Evolutionary conservation across 2,888 invertebrate genomes (phyloP).

Genomic region (Scaptomyza flava): DNA sequence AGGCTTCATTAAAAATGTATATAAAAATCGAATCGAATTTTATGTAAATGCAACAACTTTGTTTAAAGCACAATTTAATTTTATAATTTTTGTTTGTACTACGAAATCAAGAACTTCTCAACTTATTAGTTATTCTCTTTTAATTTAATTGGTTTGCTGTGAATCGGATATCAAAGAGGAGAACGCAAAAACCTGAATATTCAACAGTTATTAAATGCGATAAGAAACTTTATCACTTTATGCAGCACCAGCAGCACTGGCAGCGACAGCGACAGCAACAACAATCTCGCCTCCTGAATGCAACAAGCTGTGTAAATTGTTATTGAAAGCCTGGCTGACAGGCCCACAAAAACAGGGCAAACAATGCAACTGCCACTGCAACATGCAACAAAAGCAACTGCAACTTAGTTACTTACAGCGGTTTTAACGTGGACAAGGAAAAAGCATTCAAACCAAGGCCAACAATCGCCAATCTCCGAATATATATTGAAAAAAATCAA

Average conservation of each 20-base stretch:
- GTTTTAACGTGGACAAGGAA: constrained; percentile 64
- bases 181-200: constrained; percentile 50
- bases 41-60: constrained; percentile 8
- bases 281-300: constrained; percentile 9
- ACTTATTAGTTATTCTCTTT: constrained; percentile 53
- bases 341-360: constrained; percentile 23
- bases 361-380: constrained; percentile 41
- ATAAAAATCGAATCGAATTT: constrained; percentile 1
- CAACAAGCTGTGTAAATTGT: constrained; percentile 65
- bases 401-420: constrained; percentile 75
- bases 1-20: not conserved
- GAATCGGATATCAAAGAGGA: constrained; percentile 48
- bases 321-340: constrained; percentile 46
- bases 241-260: not conserved
- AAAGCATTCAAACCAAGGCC: constrained; percentile 40
- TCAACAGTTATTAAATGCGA: constrained; percentile 57
- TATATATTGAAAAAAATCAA: constrained; percentile 58
- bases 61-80: constrained; percentile 21
- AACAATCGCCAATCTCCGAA: constrained; percentile 69
- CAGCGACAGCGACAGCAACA: constrained; percentile 10
- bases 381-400: constrained; percentile 31
- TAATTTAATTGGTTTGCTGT: constrained; percentile 35
- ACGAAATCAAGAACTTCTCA: constrained; percentile 16
- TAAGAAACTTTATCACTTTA: constrained; percentile 42
- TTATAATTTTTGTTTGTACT: constrained; percentile 1